Evolutionary conservation across 2,113 vertebrate genomes (phyloP), one percentile per base, ranked within the genome.

Genomic region (Pterocles burchelli): DNA sequence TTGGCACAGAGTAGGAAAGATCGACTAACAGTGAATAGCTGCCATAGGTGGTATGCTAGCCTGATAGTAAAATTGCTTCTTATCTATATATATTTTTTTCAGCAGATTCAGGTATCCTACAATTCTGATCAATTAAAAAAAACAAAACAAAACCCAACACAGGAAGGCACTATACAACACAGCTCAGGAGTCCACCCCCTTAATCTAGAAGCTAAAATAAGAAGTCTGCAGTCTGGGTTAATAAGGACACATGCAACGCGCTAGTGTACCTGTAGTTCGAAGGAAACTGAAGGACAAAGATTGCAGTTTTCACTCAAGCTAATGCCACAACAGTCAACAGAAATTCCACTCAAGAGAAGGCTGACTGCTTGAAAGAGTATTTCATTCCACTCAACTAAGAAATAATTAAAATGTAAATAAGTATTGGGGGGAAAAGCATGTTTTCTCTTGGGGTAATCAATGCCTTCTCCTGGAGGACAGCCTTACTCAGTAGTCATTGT

Each of bases 131-230:
- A 77, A 29, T 61, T n/a, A 2, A 9, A 48, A 48, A 29, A 8
- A 48, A n/a, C n/a, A n/a, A 24, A 54, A 75, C 25, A 73, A 73
- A 55, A 48, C 68, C 65, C 59, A 41, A 11, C 16, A 61, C 13
- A 78, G 36, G 49, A 91, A 80, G 52, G 57, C 38, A 86, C 48
- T 82, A 84, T 49, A 61, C 29, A 81, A 66, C 36, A 66, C 46
- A 82, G 89, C 45, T 81, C 63, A 90, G 58, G 83, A 94, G 76
- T 62, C 92, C 61, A 87, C 7, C 7, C n/a, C 93, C 67, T 85
- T 97, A 97, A 97, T 95, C 96, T 89, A 62, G 78, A 87, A 90
- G 79, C 91, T 97, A 94, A 96, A 96, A 89, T 88, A 95, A 90
- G 82, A 93, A 89, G 85, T 67, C 70, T 92, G 66, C 78, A 68